Evolutionary conservation across 2,888 invertebrate genomes (phyloP).

Genomic region (Polymixis lichenea): DNA sequence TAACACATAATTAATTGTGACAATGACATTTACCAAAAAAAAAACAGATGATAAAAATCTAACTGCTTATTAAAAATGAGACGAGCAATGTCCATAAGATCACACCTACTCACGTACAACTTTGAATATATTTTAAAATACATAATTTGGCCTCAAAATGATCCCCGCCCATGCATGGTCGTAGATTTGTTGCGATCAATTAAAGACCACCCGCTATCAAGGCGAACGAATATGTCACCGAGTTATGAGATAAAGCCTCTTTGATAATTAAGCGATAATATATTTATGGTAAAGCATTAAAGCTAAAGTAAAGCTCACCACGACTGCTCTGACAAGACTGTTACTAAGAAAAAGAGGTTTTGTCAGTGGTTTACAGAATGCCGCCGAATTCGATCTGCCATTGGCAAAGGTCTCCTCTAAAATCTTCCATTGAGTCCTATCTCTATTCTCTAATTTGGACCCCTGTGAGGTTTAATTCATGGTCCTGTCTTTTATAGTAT

Average conservation of each 20-base stretch:
- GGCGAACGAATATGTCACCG: slow-evolving; percentile 71
- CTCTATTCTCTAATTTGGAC: no score
- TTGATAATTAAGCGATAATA: slow-evolving; percentile 29
- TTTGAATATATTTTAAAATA: slow-evolving; percentile 55
- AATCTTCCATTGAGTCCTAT: no score
- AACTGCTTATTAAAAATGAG: slow-evolving; percentile 26
- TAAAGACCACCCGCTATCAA: slow-evolving; percentile 71
- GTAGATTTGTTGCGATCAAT: slow-evolving; percentile 54
- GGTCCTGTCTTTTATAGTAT: no score
- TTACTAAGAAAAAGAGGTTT: no score
- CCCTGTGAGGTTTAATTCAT: no score
- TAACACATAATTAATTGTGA: slow-evolving; percentile 16
- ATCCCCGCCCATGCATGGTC: slow-evolving; percentile 35
- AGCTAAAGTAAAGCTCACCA: no score
- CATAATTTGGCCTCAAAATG: slow-evolving; percentile 57
- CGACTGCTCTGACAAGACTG: no score
- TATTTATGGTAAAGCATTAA: slow-evolving; percentile 12
- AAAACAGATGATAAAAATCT: background rate
- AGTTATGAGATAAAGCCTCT: slow-evolving; percentile 43
- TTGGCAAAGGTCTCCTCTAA: no score
- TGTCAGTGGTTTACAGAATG: no score
- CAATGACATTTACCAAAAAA: slow-evolving; percentile 16
- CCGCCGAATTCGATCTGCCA: no score
- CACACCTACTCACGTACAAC: slow-evolving; percentile 55
- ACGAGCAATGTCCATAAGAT: slow-evolving; percentile 28